Evolutionary conservation across 2,797 vertebrate species (phyloP).

Genomic region (Gymnodraco acuticeps): DNA sequence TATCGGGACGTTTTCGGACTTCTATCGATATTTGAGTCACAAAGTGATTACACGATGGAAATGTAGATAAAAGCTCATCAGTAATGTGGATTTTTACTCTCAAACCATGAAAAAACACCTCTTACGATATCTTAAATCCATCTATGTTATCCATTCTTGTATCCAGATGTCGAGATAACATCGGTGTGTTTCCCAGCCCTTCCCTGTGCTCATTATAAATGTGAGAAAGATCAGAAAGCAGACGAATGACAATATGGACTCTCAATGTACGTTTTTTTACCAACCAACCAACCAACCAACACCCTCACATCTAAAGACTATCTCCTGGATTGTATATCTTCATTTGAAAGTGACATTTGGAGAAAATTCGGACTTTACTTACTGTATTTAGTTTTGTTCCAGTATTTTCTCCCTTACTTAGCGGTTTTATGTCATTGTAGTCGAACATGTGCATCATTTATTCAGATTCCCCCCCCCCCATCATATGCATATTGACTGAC

Average conservation of each 20-base stretch:
- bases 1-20: no score
- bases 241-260: constrained; percentile 4
- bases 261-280: neutral
- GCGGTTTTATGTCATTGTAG: constrained; percentile 1
- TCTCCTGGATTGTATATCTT: constrained; percentile 26
- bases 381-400: constrained; percentile 4
- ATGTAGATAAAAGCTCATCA: no score
- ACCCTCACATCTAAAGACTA: constrained; percentile 29
- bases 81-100: no score
- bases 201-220: constrained; percentile 9
- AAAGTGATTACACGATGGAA: no score
- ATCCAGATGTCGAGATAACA: no score
- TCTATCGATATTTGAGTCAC: no score
- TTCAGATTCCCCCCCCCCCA: constrained; percentile 13
- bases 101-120: no score
- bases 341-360: no score
- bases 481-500: constrained; percentile 38
- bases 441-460: constrained; percentile 11
- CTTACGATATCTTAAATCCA: no score
- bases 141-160: no score
- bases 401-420: constrained; percentile 26
- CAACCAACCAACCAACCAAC: neutral
- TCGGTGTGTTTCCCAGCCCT: no score
- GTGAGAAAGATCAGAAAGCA: constrained; percentile 6
- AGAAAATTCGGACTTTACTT: no score